Conservation (phyloP, 2,888 invertebrate genomes). For the Drepana falcataria region DNA sequence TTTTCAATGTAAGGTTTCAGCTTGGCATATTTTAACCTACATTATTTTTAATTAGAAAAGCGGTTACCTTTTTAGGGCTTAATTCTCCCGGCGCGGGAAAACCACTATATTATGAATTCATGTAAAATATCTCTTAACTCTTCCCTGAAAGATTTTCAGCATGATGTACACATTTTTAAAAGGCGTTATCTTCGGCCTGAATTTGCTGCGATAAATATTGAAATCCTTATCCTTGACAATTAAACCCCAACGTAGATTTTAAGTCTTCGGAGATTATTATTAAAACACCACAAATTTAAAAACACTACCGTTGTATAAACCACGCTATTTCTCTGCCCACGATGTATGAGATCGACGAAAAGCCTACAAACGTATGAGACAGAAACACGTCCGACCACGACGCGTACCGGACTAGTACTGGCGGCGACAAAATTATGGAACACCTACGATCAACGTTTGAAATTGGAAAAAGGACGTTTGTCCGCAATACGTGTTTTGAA, state of each 20-base stretch:
- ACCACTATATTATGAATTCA: neutral
- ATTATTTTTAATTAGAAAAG: constrained; percentile 1
- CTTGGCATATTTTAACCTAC: neutral
- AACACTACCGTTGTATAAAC: too few species aligned
- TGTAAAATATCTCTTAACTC: neutral
- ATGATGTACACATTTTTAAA: neutral
- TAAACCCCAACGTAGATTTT: too few species aligned
- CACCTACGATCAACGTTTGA: constrained; percentile 37
- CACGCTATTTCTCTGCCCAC: too few species aligned
- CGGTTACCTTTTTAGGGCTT: neutral
- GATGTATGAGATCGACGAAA: constrained; percentile 5
- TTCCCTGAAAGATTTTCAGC: neutral
- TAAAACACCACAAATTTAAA: neutral
- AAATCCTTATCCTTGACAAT: neutral
- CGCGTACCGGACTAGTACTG: constrained; percentile 38
- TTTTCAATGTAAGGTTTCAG: constrained; percentile 3
- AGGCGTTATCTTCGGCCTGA: neutral
- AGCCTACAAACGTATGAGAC: neutral
- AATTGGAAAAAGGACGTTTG: constrained; percentile 37
- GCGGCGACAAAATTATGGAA: constrained; percentile 48
- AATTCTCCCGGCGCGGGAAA: constrained; percentile 1
- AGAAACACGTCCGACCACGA: constrained; percentile 24
- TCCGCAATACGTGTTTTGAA: constrained; percentile 5
- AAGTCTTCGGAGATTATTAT: too few species aligned
- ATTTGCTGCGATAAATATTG: neutral